These are phyloP conservation scores for Gasterosteus aculeatus DNA, from an alignment of 2,113 vertebrate genomes.

Conservation along the genomic window DNA sequence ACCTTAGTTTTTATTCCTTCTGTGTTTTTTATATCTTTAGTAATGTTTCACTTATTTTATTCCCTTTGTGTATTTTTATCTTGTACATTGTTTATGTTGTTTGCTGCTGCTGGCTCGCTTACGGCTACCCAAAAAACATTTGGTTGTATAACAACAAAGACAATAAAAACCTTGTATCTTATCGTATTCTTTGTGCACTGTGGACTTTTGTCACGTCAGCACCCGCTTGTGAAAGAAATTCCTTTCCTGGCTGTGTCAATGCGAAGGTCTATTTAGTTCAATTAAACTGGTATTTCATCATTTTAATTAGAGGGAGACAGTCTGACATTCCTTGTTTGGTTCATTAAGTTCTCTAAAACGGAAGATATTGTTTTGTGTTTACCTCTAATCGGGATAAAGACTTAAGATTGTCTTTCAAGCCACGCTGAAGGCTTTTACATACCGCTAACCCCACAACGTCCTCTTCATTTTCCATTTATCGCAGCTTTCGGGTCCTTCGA, in stretches of 20 bases:
- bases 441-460: not conserved
- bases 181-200: not conserved
- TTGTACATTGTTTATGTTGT: too few species aligned
- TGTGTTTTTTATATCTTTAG: too few species aligned
- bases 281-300: not conserved
- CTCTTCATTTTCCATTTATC: slow-evolving; percentile 20
- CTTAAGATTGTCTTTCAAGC: not conserved
- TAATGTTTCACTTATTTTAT: too few species aligned
- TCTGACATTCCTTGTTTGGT: slow-evolving; percentile 9
- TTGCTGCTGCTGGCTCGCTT: too few species aligned
- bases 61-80: too few species aligned
- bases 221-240: not conserved
- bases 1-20: not conserved
- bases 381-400: not conserved
- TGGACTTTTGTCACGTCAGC: slow-evolving; percentile 6
- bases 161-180: too few species aligned
- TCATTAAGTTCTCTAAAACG: not conserved
- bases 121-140: too few species aligned
- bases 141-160: too few species aligned
- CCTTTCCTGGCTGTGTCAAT: not conserved
- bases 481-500: not conserved
- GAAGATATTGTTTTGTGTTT: not conserved
- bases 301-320: not conserved
- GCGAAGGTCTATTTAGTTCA: not conserved
- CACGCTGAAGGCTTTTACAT: not conserved